Evolutionary conservation across 2,888 invertebrate species (phyloP), one percentile per base, ranked within the genome.

Genomic region (Papilio demoleus): DNA sequence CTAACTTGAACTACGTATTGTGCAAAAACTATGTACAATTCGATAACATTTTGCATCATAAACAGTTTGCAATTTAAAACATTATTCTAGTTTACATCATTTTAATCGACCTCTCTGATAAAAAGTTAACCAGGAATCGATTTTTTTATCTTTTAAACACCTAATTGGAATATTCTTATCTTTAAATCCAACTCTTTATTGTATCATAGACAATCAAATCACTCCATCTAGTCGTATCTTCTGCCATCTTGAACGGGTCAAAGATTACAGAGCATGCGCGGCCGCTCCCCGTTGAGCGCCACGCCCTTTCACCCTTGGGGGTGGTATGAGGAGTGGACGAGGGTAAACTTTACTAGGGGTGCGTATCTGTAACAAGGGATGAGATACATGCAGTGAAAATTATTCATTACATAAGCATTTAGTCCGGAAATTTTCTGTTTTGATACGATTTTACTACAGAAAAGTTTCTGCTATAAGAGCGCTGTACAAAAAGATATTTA

Each of bases 251-350:
- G 81, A 73, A 72, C 67, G 71, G 71, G 70, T 68, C 73, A 71
- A 74, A 82, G 84, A 87, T 88, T 79, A 88, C 78, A 85, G 90
- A 79, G 80, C 92, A 88, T 86, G 90, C 90, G 90, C 87, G 84
- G 70, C 82, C 85, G 85, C 84, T 85, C 81, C 81, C 87, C 76
- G 83, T 80, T 70, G 86, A 22, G 86, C 66, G 84, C 81, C 86
- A 85, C 88, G 88, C 86, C 84, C 79, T 76, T 72, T 74, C 74
- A 80, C 74, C 78, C 74, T 77, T 75, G 78, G 79, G 79, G 79
- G 75, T 72, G 75, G 75, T 79, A 78, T 77, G 76, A 77, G 81
- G 80, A 77, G 75, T 73, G 73, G 70, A 66, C 68, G 70, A 72
- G 74, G 75, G 69, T 67, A 47, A 60, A 58, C 11, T 63, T 11